These are phyloP conservation scores for Smittia sp. DNA, from an alignment of 2,888 invertebrate species.

Conservation along the genomic window DNA sequence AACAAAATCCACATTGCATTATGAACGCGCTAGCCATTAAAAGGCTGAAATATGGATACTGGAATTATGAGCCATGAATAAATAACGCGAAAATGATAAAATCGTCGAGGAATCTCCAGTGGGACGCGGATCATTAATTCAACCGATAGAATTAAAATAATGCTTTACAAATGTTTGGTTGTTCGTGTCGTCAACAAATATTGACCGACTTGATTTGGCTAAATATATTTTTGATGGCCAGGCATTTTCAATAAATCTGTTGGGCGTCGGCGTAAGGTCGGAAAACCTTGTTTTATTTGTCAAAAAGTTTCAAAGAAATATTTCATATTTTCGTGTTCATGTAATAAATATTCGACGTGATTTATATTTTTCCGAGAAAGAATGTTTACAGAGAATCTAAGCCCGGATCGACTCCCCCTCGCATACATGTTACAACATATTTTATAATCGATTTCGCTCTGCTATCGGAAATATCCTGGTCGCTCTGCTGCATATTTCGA, in stretches of 20 bases:
- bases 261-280: too few relatives aligned
- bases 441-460: conserved; percentile 13
- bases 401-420: background rate
- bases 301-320: too few relatives aligned
- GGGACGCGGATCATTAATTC: background rate
- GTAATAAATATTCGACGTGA: conserved; percentile 33
- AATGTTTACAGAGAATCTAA: conserved; percentile 21
- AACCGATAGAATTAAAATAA: background rate
- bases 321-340: background rate
- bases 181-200: background rate
- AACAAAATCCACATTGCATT: conserved; percentile 23
- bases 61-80: background rate
- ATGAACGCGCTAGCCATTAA: background rate
- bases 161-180: background rate
- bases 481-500: background rate
- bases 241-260: too few relatives aligned
- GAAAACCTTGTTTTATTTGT: too few relatives aligned
- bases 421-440: conserved; percentile 1
- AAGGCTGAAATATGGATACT: background rate
- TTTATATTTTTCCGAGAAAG: conserved; percentile 20
- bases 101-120: background rate
- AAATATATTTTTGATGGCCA: too few relatives aligned
- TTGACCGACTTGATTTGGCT: background rate
- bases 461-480: background rate
- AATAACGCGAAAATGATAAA: background rate